Percentiles rank a stretch among this genome's conserved stretches.
These are phyloP conservation scores for Caenorhabditis virilis DNA, from an alignment of 2,888 invertebrate species.

Conservation along the genomic window DNA sequence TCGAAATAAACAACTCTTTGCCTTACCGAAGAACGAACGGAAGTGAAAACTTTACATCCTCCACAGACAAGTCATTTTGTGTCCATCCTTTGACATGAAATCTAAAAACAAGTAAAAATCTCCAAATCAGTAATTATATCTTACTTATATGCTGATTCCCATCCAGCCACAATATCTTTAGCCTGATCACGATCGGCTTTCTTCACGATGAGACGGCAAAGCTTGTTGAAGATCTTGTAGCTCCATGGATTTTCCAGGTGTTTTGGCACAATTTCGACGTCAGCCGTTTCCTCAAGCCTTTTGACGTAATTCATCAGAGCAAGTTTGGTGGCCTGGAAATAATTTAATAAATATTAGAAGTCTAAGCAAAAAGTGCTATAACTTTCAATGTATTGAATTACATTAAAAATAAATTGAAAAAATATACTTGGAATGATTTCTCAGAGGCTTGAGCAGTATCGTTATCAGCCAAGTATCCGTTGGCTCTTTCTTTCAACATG, in stretches of 20 bases:
- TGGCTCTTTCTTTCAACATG: background rate
- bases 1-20: conserved; percentile 16
- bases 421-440: conserved; percentile 11
- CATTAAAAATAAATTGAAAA: conserved; percentile 14
- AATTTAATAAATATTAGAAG: conserved; percentile 17
- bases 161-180: conserved; percentile 5
- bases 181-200: conserved; percentile 5
- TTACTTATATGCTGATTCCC: conserved; percentile 11
- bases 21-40: conserved; percentile 8
- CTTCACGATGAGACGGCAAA: background rate
- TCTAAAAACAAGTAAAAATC: conserved; percentile 4
- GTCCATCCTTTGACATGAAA: conserved; percentile 15
- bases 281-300: conserved; percentile 8
- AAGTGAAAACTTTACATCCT: conserved; percentile 5
- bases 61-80: conserved; percentile 11
- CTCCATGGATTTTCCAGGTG: conserved; percentile 12
- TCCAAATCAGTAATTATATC: too few species aligned
- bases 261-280: conserved; percentile 6
- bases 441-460: conserved; percentile 11
- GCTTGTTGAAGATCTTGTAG: conserved; percentile 8
- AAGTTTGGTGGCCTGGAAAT: conserved; percentile 11
- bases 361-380: conserved; percentile 15
- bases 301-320: conserved; percentile 19
- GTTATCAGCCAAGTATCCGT: background rate
- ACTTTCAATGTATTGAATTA: conserved; percentile 18